These are phyloP conservation scores for Amphipoea lucens DNA, from an alignment of 2,888 invertebrate genomes.

Conservation along the genomic window DNA sequence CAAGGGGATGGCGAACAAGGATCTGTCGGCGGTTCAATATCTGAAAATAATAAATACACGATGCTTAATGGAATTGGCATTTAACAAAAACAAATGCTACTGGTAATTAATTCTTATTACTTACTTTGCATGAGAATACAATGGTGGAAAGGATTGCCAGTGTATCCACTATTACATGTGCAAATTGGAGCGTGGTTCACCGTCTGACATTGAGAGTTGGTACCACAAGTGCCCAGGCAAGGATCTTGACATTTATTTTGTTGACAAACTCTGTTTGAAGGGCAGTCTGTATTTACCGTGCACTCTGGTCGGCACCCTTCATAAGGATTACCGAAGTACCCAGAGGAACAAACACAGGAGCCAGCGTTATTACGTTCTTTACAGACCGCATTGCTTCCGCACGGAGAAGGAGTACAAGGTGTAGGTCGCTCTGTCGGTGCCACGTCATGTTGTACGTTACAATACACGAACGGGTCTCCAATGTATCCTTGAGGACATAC, in stretches of 20 bases:
- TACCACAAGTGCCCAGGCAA: slow-evolving; percentile 94
- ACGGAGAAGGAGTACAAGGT: slow-evolving; percentile 93
- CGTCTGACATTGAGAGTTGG: slow-evolving; percentile 93
- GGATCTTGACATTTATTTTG: slow-evolving; percentile 94
- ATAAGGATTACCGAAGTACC: slow-evolving; percentile 92
- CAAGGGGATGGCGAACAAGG: slow-evolving; percentile 95
- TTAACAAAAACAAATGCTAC: neutral
- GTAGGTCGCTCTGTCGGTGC: slow-evolving; percentile 83
- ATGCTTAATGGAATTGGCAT: neutral
- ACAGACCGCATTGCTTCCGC: slow-evolving; percentile 93
- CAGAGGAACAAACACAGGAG: slow-evolving; percentile 92
- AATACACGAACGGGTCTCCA: slow-evolving; percentile 93
- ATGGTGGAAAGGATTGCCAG: slow-evolving; percentile 91
- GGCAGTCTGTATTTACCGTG: slow-evolving; percentile 93
- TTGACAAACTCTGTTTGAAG: slow-evolving; percentile 93
- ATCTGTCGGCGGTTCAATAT: slow-evolving; percentile 78
- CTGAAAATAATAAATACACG: slow-evolving; percentile 72
- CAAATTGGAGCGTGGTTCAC: slow-evolving; percentile 93
- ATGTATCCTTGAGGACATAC: slow-evolving; percentile 91
- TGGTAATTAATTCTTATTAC: slow-evolving; percentile 46
- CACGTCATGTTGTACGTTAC: slow-evolving; percentile 83
- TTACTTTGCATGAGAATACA: slow-evolving; percentile 81
- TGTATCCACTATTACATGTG: slow-evolving; percentile 91
- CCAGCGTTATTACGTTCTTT: slow-evolving; percentile 93
- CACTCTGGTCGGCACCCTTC: slow-evolving; percentile 94